These are phyloP conservation scores for Glareola pratincola DNA, from an alignment of 2,113 vertebrate genomes.

Conservation along the genomic window DNA sequence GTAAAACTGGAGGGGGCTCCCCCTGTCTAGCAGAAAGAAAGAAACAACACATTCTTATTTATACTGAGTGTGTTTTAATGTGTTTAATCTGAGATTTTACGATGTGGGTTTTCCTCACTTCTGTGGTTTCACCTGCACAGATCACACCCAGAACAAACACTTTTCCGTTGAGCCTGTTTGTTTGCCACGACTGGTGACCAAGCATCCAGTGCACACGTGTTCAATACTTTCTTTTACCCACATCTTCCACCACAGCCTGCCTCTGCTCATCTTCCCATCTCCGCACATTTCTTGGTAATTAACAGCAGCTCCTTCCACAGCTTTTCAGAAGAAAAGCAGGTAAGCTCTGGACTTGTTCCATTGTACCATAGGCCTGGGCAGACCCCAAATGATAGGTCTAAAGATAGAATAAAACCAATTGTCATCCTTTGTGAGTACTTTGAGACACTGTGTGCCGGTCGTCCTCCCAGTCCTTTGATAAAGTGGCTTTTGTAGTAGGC, in stretches of 20 bases:
- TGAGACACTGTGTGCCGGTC: neutral
- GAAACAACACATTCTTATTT: neutral
- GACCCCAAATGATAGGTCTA: neutral
- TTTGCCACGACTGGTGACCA: neutral
- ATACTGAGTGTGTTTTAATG: neutral
- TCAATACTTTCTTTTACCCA: neutral
- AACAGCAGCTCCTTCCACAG: neutral
- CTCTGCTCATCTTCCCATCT: neutral
- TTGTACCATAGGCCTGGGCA: neutral
- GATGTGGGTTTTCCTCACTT: neutral
- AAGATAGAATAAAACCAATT: neutral
- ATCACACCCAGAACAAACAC: neutral
- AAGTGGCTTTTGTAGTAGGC: neutral
- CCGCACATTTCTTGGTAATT: neutral
- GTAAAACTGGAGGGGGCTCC: neutral
- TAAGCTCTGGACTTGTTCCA: neutral
- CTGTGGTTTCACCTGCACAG: neutral
- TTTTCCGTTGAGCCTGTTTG: neutral
- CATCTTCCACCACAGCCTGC: neutral
- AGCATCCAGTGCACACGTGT: fast-evolving
- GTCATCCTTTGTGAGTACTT: neutral
- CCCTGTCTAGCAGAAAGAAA: neutral
- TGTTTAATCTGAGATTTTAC: neutral
- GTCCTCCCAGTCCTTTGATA: neutral
- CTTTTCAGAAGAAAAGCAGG: neutral